Evolutionary conservation across 2,888 invertebrate species (phyloP), one percentile per base, ranked within the genome.

Genomic region (Apotomis capreana): DNA sequence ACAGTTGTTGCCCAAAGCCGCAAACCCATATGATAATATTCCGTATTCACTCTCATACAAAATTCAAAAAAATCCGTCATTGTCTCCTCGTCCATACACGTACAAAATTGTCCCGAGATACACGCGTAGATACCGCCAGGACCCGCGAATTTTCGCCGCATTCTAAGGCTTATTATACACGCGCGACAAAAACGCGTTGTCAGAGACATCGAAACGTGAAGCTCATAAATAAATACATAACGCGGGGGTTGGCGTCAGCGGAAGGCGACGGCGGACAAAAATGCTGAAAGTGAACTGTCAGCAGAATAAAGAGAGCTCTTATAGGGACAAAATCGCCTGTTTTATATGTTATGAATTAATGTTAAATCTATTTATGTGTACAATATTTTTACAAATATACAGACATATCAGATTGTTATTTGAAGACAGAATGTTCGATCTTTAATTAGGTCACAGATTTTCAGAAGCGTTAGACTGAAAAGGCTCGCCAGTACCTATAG

Each of bases 221-320:
- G 78, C 87, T 90, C 87, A 90, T 90, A 89, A 90, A 90, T 90
- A 90, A 89, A 90, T 89, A 90, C 87, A 90, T 90, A 88, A 85
- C 75, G 76, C 72, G 75, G 76, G 63, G 75, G 59, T 12, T 79
- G 86, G 82, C 69, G n/a, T 40, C 76, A 77, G 76, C 0, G 44
- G 75, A 0, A 51, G 68, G 80, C 54, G 52, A 37, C 5, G 57
- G 76, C 76, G 76, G 9, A 10, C 26, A 26, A 2, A 26, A 26
- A 26, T 26, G 26, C 26, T 26, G 26, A 26, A 26, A 26, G 26
- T 26, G 26, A 26, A 26, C 26, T 26, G 26, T 26, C 26, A 26
- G 26, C 26, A 26, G 26, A 26, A 15, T 15, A 15, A 26, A 26
- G 26, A 26, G 2, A 26, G 26, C 26, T 26, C 26, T 26, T 26